These are phyloP conservation scores for Sinocyclocheilus anophthalmus DNA, from an alignment of 2,113 vertebrate genomes.

Conservation along the genomic window DNA sequence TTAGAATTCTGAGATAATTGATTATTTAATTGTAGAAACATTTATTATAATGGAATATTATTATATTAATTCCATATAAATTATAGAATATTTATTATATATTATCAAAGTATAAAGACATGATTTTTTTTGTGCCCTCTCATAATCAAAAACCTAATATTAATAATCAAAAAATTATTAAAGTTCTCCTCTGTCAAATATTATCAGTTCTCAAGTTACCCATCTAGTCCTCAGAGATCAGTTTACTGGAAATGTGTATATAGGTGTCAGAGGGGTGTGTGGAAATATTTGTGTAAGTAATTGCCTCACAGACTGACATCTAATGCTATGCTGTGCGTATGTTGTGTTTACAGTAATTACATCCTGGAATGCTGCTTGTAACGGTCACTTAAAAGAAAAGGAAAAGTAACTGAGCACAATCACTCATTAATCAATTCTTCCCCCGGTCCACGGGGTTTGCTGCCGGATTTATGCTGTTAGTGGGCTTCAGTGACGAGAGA, in stretches of 20 bases:
- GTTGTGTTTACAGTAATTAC: slow-evolving; percentile 8
- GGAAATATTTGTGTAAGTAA: not conserved
- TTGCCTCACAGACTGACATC: not conserved
- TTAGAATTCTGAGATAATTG: too few species aligned
- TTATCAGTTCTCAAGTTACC: not conserved
- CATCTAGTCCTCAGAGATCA: not conserved
- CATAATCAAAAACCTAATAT: too few species aligned
- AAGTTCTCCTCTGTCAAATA: not conserved
- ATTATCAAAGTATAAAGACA: too few species aligned
- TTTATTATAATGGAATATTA: too few species aligned
- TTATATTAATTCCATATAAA: too few species aligned
- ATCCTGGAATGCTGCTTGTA: not conserved
- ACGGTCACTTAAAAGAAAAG: not conserved
- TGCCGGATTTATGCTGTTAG: not conserved
- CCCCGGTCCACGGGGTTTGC: not conserved
- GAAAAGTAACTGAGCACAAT: not conserved
- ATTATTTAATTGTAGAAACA: too few species aligned
- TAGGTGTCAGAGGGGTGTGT: not conserved
- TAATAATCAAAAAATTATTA: too few species aligned
- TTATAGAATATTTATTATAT: too few species aligned
- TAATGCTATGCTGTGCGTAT: not conserved
- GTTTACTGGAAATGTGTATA: not conserved
- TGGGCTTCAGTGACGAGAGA: not conserved
- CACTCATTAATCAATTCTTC: not conserved
- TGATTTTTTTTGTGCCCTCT: too few species aligned